Percentiles rank a stretch among this genome's conserved stretches.
These are phyloP conservation scores for Cloeon dipterum DNA, from an alignment of 2,888 invertebrate species.

Conservation along the genomic window DNA sequence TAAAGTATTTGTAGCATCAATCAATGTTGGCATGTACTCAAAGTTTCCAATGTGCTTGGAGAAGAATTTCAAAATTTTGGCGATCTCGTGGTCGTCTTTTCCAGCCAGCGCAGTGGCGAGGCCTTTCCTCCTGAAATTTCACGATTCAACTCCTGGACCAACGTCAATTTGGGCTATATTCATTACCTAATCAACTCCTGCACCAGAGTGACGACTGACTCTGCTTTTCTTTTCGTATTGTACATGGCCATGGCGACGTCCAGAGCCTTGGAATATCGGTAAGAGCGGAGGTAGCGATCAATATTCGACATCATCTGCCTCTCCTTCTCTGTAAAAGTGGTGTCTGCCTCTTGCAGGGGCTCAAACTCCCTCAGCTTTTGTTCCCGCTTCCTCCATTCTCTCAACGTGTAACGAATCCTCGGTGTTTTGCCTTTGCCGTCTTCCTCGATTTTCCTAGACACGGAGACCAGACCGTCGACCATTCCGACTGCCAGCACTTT, in stretches of 20 bases:
- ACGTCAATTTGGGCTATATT: neutral
- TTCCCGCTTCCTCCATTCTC: conserved; percentile 24
- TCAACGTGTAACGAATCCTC: conserved; percentile 1
- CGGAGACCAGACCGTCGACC: conserved; percentile 76
- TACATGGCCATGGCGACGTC: conserved; percentile 37
- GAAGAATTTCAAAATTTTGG: conserved; percentile 50
- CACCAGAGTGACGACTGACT: conserved; percentile 54
- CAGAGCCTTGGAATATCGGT: conserved; percentile 61
- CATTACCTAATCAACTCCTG: conserved; percentile 50
- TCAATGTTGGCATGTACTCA: conserved; percentile 46
- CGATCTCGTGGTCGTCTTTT: conserved; percentile 38
- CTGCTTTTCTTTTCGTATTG: conserved; percentile 40
- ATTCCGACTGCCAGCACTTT: conserved; percentile 76
- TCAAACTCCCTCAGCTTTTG: conserved; percentile 15
- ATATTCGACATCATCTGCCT: conserved; percentile 27
- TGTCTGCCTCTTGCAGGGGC: conserved; percentile 25
- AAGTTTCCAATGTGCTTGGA: conserved; percentile 44
- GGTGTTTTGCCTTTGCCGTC: conserved; percentile 7
- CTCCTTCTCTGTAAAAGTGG: conserved; percentile 21
- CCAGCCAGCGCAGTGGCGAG: conserved; percentile 51
- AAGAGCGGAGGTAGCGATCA: conserved; percentile 52
- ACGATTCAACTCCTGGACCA: neutral
- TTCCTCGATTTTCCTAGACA: conserved; percentile 46
- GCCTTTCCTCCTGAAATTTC: conserved; percentile 34
- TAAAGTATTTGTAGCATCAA: conserved; percentile 49